A percentile compares a stretch with the other conserved stretches of the same genome.
Conservation (phyloP, 2,113 vertebrate genomes). For the Cryptotis parvus region DNA sequence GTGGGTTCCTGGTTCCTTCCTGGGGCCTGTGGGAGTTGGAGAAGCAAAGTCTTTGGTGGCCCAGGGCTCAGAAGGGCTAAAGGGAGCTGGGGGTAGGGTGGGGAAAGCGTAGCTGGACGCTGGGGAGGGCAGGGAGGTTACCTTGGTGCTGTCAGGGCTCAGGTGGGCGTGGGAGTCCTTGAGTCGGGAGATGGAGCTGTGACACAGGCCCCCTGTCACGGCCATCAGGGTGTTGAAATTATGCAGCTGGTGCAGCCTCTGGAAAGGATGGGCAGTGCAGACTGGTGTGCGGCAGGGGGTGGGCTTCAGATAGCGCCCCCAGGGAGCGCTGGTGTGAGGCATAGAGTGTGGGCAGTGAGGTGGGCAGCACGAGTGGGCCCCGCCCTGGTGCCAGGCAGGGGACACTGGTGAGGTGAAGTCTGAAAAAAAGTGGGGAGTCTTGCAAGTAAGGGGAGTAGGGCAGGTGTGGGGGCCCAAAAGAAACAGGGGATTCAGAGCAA, state of each 20-base stretch:
- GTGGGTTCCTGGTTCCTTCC: too few species aligned
- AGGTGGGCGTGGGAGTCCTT: constrained; percentile 93
- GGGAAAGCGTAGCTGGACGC: too few species aligned
- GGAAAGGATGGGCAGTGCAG: background rate
- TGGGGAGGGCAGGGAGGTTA: constrained; percentile 67
- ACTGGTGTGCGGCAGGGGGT: background rate
- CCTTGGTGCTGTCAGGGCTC: constrained; percentile 94
- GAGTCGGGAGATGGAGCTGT: constrained; percentile 95
- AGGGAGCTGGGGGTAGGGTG: background rate
- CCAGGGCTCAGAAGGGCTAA: background rate
- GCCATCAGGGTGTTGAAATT: constrained; percentile 98
- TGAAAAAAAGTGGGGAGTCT: background rate
- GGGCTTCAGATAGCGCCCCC: background rate
- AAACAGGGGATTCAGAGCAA: background rate
- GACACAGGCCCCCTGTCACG: constrained; percentile 93
- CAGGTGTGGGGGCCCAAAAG: background rate
- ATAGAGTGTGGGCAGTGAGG: background rate
- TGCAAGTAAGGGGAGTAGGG: background rate
- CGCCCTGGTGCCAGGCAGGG: background rate
- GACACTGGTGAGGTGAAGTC: background rate
- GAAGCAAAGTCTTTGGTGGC: background rate
- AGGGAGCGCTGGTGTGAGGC: background rate
- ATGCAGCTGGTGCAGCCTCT: constrained; percentile 92
- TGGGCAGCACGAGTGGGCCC: background rate
- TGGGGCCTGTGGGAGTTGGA: background rate